These are phyloP conservation scores for Molorchus minor DNA, from an alignment of 2,888 invertebrate species.

Conservation along the genomic window DNA sequence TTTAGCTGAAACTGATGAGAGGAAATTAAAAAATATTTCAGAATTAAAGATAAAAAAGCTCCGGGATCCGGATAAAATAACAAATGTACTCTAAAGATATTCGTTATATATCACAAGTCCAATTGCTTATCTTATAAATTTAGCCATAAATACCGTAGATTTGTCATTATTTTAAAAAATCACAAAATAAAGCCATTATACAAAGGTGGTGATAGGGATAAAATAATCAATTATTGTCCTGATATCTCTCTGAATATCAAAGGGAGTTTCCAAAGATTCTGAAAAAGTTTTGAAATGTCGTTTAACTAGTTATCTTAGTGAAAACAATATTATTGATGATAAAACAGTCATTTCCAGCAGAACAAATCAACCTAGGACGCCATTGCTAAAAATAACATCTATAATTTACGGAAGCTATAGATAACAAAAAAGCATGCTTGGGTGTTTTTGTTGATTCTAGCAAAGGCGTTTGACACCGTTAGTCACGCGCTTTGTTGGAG, in stretches of 20 bases:
- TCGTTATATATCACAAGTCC: neutral
- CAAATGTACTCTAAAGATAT: conserved; percentile 4
- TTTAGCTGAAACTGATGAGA: neutral
- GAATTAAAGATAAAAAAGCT: conserved; percentile 13
- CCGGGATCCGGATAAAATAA: conserved; percentile 7
- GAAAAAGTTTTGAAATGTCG: too few relatives aligned
- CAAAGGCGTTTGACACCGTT: neutral
- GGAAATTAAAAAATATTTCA: conserved; percentile 3
- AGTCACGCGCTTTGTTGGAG: conserved; percentile 1
- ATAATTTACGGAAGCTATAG: neutral
- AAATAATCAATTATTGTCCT: neutral
- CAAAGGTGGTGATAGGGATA: neutral
- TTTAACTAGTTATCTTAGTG: too few relatives aligned
- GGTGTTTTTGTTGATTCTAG: conserved; percentile 1
- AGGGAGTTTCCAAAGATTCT: too few relatives aligned
- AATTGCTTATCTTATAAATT: conserved; percentile 2
- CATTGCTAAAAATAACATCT: neutral
- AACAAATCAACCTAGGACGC: too few relatives aligned
- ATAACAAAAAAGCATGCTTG: neutral
- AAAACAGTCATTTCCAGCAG: too few relatives aligned
- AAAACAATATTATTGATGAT: too few relatives aligned
- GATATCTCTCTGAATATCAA: too few relatives aligned
- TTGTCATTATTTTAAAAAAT: neutral
- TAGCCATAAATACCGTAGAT: neutral
- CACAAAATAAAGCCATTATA: neutral